These are phyloP conservation scores for Helobdella robusta DNA, from an alignment of 2,888 invertebrate genomes.

Conservation along the genomic window DNA sequence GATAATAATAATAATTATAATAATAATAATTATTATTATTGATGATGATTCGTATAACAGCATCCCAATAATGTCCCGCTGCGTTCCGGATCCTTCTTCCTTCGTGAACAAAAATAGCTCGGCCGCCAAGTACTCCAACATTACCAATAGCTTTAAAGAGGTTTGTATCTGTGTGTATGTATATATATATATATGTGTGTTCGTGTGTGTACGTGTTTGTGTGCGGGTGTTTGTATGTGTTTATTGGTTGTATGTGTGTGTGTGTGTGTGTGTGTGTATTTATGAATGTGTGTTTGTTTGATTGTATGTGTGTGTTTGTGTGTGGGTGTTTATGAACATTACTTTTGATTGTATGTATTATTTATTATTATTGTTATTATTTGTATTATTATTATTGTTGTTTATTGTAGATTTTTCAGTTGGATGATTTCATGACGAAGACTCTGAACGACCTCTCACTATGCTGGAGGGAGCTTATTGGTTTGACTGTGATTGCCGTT, in stretches of 20 bases:
- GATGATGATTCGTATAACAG: slow-evolving; percentile 50
- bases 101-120: slow-evolving; percentile 14
- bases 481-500: slow-evolving; percentile 68
- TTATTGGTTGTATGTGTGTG: too few species aligned
- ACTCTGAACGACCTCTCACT: slow-evolving; percentile 76
- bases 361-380: too few species aligned
- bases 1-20: not conserved
- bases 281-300: too few species aligned
- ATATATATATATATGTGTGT: too few species aligned
- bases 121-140: not conserved
- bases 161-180: not conserved
- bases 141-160: not conserved
- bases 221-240: too few species aligned
- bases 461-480: slow-evolving; percentile 75
- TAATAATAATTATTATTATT: not conserved
- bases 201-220: too few species aligned
- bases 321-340: too few species aligned
- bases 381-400: too few species aligned
- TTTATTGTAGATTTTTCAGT: slow-evolving; percentile 71
- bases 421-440: slow-evolving; percentile 78
- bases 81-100: slow-evolving; percentile 60
- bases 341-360: too few species aligned
- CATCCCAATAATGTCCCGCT: slow-evolving; percentile 71
- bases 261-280: too few species aligned
- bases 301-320: too few species aligned